phyloP scores from a whole-genome alignment of 2,888 invertebrate genomes.

The Andrena chrysosceles region DNA sequence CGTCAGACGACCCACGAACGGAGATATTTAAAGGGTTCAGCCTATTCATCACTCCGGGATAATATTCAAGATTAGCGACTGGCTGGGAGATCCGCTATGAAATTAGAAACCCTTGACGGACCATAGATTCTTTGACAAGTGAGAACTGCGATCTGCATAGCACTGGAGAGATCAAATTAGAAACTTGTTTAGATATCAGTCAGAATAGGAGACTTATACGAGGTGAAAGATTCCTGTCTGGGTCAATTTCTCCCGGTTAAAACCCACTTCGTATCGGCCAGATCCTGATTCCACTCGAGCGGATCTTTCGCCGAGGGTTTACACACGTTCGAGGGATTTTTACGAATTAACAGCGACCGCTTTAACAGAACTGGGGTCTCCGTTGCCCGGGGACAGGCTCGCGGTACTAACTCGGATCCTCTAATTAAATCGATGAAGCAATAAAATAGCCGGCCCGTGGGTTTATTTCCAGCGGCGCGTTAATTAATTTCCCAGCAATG shows the following conservation, averaged over 20 bases:
- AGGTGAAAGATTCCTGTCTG: too few species aligned
- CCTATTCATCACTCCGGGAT: not conserved
- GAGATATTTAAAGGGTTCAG: not conserved
- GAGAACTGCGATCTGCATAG: too few species aligned
- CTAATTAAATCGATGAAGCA: constrained; percentile 51
- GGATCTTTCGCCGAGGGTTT: constrained; percentile 22
- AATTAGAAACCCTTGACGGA: too few species aligned
- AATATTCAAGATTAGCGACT: not conserved
- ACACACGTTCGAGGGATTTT: constrained; percentile 22
- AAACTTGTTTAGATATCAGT: too few species aligned
- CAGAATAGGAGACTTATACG: too few species aligned
- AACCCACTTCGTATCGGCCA: not conserved
- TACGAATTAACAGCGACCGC: not conserved
- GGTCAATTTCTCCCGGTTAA: too few species aligned
- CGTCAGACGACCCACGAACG: not conserved
- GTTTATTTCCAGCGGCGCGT: constrained; percentile 43
- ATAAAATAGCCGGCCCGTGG: constrained; percentile 27
- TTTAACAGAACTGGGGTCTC: constrained; percentile 4
- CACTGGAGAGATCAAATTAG: too few species aligned
- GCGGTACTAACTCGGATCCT: constrained; percentile 6
- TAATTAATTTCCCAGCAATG: constrained; percentile 59
- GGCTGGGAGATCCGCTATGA: too few species aligned
- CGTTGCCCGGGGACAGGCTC: not conserved
- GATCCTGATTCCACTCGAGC: not conserved
- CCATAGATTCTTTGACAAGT: too few species aligned